Percentiles rank a stretch among this genome's conserved stretches.
Conservation (phyloP, 2,888 invertebrate genomes). For the Deroplatys truncata region DNA sequence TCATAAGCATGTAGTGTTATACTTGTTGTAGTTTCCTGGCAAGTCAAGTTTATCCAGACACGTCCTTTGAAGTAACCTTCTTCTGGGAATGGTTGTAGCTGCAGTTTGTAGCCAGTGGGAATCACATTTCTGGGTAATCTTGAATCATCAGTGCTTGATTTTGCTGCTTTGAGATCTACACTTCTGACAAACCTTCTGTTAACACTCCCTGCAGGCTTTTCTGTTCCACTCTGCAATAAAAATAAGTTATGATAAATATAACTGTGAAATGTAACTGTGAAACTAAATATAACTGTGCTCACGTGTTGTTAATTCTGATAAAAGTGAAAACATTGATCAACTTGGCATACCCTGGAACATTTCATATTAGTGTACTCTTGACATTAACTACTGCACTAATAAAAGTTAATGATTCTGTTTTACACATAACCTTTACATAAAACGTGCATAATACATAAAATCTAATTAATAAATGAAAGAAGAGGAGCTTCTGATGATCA, state of each 20-base stretch:
- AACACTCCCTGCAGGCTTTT: not conserved
- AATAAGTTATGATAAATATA: too few species aligned
- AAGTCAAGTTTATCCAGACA: slow-evolving; percentile 65
- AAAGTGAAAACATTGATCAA: not conserved
- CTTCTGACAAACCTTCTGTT: slow-evolving; percentile 42
- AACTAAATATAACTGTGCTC: too few species aligned
- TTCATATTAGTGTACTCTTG: too few species aligned
- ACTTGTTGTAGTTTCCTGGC: slow-evolving; percentile 57
- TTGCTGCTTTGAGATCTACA: slow-evolving; percentile 57
- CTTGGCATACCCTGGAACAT: too few species aligned
- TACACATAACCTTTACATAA: too few species aligned
- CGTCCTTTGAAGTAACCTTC: slow-evolving; percentile 63
- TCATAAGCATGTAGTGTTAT: slow-evolving; percentile 63
- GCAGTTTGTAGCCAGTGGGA: slow-evolving; percentile 63
- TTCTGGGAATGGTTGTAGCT: slow-evolving; percentile 62
- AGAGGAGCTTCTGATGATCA: too few species aligned
- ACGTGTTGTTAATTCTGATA: not conserved
- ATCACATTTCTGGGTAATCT: slow-evolving; percentile 59
- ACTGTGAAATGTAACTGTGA: too few species aligned
- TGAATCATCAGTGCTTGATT: slow-evolving; percentile 59
- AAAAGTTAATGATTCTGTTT: too few species aligned
- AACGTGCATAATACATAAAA: too few species aligned
- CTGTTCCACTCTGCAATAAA: not conserved
- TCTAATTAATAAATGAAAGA: too few species aligned
- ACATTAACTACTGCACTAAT: too few species aligned